phyloP scores from a whole-genome alignment of 2,797 vertebrate species.

The Sebastes baramenuke region DNA sequence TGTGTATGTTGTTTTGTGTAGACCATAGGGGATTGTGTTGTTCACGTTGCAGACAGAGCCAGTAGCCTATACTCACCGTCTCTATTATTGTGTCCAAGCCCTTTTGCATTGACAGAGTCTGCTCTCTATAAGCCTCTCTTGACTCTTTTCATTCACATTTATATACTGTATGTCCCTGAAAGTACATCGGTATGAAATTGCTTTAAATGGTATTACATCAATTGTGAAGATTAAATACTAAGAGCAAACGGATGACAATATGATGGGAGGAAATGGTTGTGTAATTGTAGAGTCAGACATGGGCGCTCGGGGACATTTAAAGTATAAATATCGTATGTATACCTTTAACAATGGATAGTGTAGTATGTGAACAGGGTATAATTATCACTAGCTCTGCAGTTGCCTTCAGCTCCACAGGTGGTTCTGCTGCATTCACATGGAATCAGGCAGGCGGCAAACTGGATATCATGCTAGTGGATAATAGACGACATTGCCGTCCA shows the following conservation, averaged over 20 bases:
- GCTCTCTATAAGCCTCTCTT: neutral
- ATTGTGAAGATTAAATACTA: neutral
- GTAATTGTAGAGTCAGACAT: neutral
- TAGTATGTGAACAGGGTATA: neutral
- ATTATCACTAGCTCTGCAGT: neutral
- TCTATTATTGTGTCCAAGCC: neutral
- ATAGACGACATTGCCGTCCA: no score
- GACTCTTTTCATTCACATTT: neutral
- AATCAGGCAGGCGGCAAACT: no score
- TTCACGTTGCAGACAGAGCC: no score
- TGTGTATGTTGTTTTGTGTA: neutral
- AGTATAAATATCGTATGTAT: no score
- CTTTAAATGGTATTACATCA: neutral
- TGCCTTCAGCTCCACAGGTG: neutral
- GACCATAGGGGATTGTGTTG: neutral
- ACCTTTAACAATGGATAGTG: no score
- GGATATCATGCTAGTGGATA: no score
- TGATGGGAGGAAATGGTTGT: neutral
- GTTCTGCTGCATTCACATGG: neutral
- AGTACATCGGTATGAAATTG: neutral
- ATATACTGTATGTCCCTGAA: neutral
- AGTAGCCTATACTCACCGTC: no score
- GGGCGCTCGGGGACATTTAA: no score
- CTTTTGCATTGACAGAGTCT: neutral
- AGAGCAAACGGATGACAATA: neutral